These are phyloP conservation scores for Mormoops blainvillei DNA, from an alignment of 2,113 vertebrate species.

Conservation along the genomic window DNA sequence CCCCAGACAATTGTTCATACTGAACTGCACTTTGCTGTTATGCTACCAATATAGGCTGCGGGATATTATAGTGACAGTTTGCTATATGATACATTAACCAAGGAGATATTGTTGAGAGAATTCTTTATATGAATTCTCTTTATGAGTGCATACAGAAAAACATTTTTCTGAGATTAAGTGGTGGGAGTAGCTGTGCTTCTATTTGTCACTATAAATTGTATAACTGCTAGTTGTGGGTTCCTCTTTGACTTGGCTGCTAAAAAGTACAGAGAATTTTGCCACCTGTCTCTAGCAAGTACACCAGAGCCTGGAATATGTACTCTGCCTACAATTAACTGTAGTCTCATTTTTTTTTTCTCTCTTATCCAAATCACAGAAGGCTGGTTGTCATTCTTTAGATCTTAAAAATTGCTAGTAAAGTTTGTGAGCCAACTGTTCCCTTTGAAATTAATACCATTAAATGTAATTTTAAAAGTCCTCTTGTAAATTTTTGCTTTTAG, in stretches of 20 bases:
- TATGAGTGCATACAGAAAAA: neutral
- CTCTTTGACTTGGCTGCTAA: neutral
- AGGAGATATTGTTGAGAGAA: neutral
- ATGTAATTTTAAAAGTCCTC: slow-evolving; percentile 26
- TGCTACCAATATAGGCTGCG: neutral
- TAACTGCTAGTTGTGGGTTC: neutral
- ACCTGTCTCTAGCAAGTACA: neutral
- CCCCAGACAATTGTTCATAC: neutral
- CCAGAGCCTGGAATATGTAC: neutral
- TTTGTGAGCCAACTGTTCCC: slow-evolving; percentile 5
- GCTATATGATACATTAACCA: neutral
- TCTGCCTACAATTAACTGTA: neutral
- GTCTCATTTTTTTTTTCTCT: neutral
- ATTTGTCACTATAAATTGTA: neutral
- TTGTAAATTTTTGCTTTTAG: slow-evolving; percentile 7
- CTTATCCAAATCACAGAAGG: slow-evolving; percentile 3
- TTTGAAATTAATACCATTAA: slow-evolving; percentile 12
- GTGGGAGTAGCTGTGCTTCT: neutral
- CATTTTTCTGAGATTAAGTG: neutral
- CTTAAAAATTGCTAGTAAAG: slow-evolving; percentile 36
- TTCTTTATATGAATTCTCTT: neutral
- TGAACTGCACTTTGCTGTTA: neutral
- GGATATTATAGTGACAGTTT: neutral
- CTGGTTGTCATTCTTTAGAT: neutral
- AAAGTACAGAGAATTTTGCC: neutral